phyloP scores from a whole-genome alignment of 2,888 invertebrate species.

The Diarsia dahlii region DNA sequence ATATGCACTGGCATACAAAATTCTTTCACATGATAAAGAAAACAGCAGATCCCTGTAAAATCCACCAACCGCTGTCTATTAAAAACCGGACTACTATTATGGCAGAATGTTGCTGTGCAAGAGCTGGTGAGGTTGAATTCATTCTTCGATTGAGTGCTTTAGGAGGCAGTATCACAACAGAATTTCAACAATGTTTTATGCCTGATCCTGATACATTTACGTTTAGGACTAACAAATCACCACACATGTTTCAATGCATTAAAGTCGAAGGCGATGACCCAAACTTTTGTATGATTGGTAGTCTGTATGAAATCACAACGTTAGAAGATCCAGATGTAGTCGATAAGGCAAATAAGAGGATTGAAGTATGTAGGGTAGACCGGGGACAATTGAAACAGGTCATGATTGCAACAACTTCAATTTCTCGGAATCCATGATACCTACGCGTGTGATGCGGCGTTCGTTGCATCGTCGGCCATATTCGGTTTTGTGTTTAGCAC shows the following conservation, averaged over 20 bases:
- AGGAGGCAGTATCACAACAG: slow-evolving; percentile 86
- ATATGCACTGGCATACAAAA: slow-evolving; percentile 85
- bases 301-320: slow-evolving; percentile 85
- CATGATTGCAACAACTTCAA: too few species aligned
- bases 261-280: slow-evolving; percentile 84
- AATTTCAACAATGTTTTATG: slow-evolving; percentile 84
- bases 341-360: slow-evolving; percentile 75
- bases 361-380: slow-evolving; percentile 86
- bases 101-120: slow-evolving; percentile 81
- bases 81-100: slow-evolving; percentile 77
- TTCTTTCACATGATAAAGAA: slow-evolving; percentile 88
- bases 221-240: slow-evolving; percentile 86
- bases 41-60: slow-evolving; percentile 77
- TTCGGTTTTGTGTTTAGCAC: too few species aligned
- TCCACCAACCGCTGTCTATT: slow-evolving; percentile 79
- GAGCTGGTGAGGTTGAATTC: slow-evolving; percentile 85
- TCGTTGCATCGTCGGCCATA: too few species aligned
- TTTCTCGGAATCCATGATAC: too few species aligned
- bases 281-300: slow-evolving; percentile 86
- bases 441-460: too few species aligned
- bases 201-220: slow-evolving; percentile 82
- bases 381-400: too few species aligned
- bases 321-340: slow-evolving; percentile 84
- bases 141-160: slow-evolving; percentile 88
- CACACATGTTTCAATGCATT: slow-evolving; percentile 85